Base-by-base conservation (phyloP, 2,888 invertebrate genomes). In the Lysandra coridon region DNA sequence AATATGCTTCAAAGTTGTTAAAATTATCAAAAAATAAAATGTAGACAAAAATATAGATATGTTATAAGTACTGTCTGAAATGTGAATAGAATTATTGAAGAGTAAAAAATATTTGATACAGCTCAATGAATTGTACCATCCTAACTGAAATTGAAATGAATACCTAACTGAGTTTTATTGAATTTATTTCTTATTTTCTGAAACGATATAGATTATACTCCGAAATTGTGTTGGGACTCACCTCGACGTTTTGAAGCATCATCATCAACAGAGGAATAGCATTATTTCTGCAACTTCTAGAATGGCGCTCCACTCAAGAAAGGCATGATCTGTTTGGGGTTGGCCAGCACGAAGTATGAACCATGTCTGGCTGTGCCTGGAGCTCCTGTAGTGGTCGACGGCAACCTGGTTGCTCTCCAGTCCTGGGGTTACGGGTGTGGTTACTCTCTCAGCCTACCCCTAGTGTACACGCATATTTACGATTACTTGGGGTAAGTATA, bases 381-480 rank as follows among this genome's bases (percentile, higher is more conserved):
- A 0, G 93, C 94, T 0, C 90, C 92, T 0, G 86, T 93, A 3
- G 90, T 92, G 33, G 82, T 88, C 1, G 44, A 80, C 0, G 90
- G 86, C 0, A 80, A 80, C 1, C 87, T 94, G 12, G 82, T 83
- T 0, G 94, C 87, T 0, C n/a, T 94, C 0, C 86, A 84, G 78
- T 94, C 94, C 0, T 94, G 92, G 92, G 94, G 94, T 33, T 90
- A 89, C 76, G 92, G 92, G 78, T 94, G 94, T 79, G 91, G 92
- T 1, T 92, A 89, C 81, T 81, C 80, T 0, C 82, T 87, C 53
- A 93, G 93, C 80, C 84, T 92, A 3, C 94, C 94, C 0, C 84
- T 93, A 0, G 80, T 94, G 2, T 94, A 93, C 79, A 90, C 90
- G 0, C 85, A 85, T 78, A 14, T 89, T 0, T 83, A 84, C 23